Conservation (phyloP, 2,888 invertebrate genomes). For the Microctonus brassicae region DNA sequence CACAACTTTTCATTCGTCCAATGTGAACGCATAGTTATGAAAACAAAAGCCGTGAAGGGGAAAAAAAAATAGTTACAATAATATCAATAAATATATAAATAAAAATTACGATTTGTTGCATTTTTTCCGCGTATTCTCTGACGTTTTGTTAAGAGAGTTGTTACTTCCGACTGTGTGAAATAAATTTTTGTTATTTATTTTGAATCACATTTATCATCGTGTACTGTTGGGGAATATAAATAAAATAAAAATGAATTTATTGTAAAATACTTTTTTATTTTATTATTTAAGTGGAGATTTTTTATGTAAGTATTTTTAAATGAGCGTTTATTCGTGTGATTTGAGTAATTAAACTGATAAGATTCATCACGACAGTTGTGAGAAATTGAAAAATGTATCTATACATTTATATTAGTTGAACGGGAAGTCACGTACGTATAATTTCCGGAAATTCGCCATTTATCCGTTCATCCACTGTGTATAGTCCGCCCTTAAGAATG, state of each 20-base stretch:
- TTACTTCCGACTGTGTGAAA: background rate
- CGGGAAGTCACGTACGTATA: conserved; percentile 55
- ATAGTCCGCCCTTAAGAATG: conserved; percentile 22
- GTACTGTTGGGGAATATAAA: no score
- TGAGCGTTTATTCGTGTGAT: no score
- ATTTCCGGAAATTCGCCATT: conserved; percentile 62
- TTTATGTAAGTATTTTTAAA: no score
- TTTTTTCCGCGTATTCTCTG: background rate
- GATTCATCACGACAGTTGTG: conserved; percentile 4
- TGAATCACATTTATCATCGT: no score
- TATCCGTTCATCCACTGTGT: conserved; percentile 49
- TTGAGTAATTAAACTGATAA: conserved; percentile 13
- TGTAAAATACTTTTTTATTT: no score
- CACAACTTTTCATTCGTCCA: conserved; percentile 24
- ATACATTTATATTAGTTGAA: conserved; percentile 21
- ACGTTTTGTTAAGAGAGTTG: background rate
- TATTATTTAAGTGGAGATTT: background rate
- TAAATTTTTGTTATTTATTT: background rate
- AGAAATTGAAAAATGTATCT: background rate
- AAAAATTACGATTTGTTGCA: background rate
- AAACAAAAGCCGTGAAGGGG: background rate
- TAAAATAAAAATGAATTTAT: background rate
- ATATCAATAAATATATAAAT: background rate
- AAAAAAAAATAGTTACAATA: background rate
- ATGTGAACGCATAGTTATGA: conserved; percentile 15